Percentiles rank a stretch among this genome's conserved stretches.
phyloP scores from a whole-genome alignment of 1,140 invertebrate genomes.

The Cephus cinctus region DNA sequence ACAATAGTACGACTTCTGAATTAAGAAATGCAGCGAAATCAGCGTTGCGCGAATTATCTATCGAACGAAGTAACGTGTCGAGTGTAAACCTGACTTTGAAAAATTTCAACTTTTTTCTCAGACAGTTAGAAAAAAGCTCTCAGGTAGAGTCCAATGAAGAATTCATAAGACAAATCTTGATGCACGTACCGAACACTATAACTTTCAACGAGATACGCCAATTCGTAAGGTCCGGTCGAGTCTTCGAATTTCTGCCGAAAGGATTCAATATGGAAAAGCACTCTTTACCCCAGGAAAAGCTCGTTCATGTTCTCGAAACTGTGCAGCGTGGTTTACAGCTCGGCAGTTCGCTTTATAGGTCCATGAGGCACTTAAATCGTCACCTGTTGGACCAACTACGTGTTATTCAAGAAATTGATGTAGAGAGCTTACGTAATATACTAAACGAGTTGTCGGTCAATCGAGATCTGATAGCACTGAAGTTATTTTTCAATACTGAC shows the following conservation, averaged over 20 bases:
- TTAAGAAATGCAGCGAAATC: not conserved
- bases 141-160: too few species aligned
- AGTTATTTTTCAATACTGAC: constrained; percentile 15
- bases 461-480: constrained; percentile 6
- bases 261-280: constrained; percentile 3
- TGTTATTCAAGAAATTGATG: constrained; percentile 7
- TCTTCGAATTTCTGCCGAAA: constrained; percentile 1
- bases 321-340: not conserved
- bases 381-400: too few species aligned
- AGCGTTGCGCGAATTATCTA: not conserved
- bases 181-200: not conserved
- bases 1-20: not conserved
- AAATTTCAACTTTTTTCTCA: too few species aligned
- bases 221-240: constrained; percentile 1
- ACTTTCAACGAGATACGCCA: not conserved
- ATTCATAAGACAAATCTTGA: constrained; percentile 6
- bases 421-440: constrained; percentile 1
- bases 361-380: too few species aligned
- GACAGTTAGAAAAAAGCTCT: too few species aligned
- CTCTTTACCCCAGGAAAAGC: constrained; percentile 6
- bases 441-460: constrained; percentile 4
- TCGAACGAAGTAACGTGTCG: too few species aligned
- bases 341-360: not conserved
- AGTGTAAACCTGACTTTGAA: too few species aligned
- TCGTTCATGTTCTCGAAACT: constrained; percentile 6